Conservation (phyloP, 1,140 invertebrate species). For the Adoxophyes honmai region DNA sequence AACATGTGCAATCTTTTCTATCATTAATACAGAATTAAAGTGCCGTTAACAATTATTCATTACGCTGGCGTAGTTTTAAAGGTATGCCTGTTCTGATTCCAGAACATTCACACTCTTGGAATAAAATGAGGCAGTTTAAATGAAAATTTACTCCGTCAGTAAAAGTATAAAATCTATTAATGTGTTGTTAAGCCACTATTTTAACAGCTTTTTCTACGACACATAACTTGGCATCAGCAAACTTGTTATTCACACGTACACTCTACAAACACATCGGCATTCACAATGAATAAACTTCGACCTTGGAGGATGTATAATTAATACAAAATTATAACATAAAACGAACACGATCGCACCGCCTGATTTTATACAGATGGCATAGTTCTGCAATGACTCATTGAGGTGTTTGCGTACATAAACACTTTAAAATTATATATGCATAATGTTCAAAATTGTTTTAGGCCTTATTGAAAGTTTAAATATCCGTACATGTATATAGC, state of each 20-base stretch:
- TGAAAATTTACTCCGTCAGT: not conserved
- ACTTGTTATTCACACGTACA: slow-evolving; percentile 5
- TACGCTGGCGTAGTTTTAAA: slow-evolving; percentile 38
- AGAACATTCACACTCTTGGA: not conserved
- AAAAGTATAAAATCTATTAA: too few species aligned
- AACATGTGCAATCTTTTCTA: slow-evolving; percentile 69
- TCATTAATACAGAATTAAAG: slow-evolving; percentile 47
- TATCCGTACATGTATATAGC: not conserved
- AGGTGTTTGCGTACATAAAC: not conserved
- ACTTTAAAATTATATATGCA: slow-evolving; percentile 1
- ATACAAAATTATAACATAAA: slow-evolving; percentile 7
- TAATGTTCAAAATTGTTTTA: slow-evolving; percentile 6
- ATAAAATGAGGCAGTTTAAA: slow-evolving; percentile 2
- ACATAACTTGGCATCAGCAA: not conserved
- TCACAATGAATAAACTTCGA: not conserved
- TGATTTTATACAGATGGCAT: not conserved
- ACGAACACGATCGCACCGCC: not conserved
- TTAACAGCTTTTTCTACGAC: too few species aligned
- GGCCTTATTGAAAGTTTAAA: slow-evolving; percentile 7
- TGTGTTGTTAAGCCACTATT: too few species aligned
- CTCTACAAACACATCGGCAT: slow-evolving; percentile 3
- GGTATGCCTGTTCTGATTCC: not conserved
- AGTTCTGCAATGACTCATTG: not conserved
- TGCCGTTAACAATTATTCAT: slow-evolving; percentile 29
- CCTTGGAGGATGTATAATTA: not conserved